These are phyloP conservation scores for Sorex araneus DNA, from an alignment of 2,113 vertebrate genomes.

Conservation along the genomic window DNA sequence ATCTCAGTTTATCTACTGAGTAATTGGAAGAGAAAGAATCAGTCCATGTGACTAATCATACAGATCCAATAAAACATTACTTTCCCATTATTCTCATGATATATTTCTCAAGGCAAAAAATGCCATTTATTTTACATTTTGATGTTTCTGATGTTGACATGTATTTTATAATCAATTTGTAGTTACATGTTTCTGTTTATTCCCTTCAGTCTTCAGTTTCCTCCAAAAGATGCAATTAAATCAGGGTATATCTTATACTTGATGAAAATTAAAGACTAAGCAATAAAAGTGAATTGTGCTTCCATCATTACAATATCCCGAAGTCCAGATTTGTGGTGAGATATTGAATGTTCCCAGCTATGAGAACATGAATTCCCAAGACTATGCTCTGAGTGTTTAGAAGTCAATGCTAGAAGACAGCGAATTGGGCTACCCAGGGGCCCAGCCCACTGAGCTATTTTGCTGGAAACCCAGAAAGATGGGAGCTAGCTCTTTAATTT, in stretches of 20 bases:
- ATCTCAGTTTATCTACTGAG: neutral
- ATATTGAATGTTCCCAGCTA: neutral
- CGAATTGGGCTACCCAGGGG: neutral
- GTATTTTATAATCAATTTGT: neutral
- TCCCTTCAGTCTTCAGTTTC: neutral
- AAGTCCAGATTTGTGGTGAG: constrained; percentile 19
- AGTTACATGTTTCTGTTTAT: neutral
- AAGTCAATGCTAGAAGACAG: neutral
- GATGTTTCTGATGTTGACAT: neutral
- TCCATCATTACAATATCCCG: neutral
- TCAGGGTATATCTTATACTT: neutral
- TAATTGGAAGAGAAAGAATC: neutral
- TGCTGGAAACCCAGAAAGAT: neutral
- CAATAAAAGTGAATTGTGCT: neutral
- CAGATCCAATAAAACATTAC: neutral
- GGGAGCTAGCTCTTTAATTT: neutral
- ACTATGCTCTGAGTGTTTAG: neutral
- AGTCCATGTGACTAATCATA: neutral
- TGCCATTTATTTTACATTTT: neutral
- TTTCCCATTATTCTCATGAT: constrained; percentile 31
- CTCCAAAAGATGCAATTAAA: neutral
- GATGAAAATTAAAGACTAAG: neutral
- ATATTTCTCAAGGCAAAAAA: constrained; percentile 27
- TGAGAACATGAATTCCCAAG: neutral
- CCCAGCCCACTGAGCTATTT: neutral